Evolutionary conservation across 2,888 invertebrate species (phyloP), one percentile per base, ranked within the genome.

Genomic region (Chaitophorus viminalis): DNA sequence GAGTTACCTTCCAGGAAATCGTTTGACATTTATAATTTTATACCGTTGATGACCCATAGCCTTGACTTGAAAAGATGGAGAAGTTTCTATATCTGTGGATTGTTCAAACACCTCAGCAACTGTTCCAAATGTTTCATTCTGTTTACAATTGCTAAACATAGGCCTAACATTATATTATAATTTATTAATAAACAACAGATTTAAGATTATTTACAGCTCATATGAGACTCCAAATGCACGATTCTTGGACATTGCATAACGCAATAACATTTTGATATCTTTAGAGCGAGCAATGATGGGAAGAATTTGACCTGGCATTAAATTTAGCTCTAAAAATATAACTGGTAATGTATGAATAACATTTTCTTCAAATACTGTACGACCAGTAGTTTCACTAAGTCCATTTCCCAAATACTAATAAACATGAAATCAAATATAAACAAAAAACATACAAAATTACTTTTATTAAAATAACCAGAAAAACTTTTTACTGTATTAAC

Each of bases 251-350:
- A 87, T 8, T 14, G 65, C 79, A 46, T 81, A 87, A 46, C 46
- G 81, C n/a, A 87, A 74, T 65, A 87, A 5, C 1, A 25, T 1
- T 74, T 60, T 60, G 9, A 87, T 11, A 33, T 39, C 21, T 18
- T 18, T 6, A 18, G 81, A 75, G 21, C 46, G 79, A 79, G 74
- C 92, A 74, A 95, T 94, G 89, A 97, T 93, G 0, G 96, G 96
- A 39, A 97, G 91, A 1, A 94, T 95, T 91, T 96, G 96, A 2
- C 96, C 96, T 14, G 97, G 96, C 89, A 96, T 94, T 29, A 94
- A 91, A 54, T 87, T 81, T 75, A 81, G 9, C 25, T 18, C 65
- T 14, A 87, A 81, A 87, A 81, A 87, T 65, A 87, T 33, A 46
- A 96, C 93, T 8, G 94, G 94, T 89, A 95, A 91, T 36, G 92